Evolutionary conservation across 2,113 vertebrate species (phyloP).

Genomic region (Spea multiplicata): DNA sequence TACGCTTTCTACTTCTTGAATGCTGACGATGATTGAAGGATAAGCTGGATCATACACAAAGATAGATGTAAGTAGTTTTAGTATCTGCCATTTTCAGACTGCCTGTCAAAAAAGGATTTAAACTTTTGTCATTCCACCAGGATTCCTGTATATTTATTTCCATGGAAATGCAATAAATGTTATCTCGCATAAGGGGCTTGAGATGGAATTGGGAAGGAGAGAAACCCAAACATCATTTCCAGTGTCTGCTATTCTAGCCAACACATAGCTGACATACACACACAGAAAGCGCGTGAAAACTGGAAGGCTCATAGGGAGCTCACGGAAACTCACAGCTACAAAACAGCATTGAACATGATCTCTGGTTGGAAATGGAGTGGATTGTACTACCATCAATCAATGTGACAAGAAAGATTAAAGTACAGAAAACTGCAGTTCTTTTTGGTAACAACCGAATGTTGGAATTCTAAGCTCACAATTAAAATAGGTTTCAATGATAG

Average conservation of each 20-base stretch:
- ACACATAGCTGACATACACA: neutral
- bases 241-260: neutral
- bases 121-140: constrained; percentile 62
- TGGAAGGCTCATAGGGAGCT: no score
- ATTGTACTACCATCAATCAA: no score
- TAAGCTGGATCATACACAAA: constrained; percentile 58
- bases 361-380: no score
- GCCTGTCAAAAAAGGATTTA: constrained; percentile 64
- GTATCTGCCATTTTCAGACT: constrained; percentile 63
- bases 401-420: no score
- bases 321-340: no score
- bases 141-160: constrained; percentile 62
- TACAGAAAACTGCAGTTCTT: no score
- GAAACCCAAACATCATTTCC: constrained; percentile 9
- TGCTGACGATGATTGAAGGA: constrained; percentile 57
- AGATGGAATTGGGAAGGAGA: constrained; percentile 55
- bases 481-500: no score
- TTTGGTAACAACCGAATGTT: no score
- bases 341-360: no score
- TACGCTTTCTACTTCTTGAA: constrained; percentile 39
- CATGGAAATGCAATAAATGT: constrained; percentile 59
- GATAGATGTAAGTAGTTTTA: constrained; percentile 64
- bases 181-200: constrained; percentile 1
- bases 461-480: no score
- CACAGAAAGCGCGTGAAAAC: no score